phyloP scores from a whole-genome alignment of 2,797 vertebrate species.

The Acanthurus lineatus region DNA sequence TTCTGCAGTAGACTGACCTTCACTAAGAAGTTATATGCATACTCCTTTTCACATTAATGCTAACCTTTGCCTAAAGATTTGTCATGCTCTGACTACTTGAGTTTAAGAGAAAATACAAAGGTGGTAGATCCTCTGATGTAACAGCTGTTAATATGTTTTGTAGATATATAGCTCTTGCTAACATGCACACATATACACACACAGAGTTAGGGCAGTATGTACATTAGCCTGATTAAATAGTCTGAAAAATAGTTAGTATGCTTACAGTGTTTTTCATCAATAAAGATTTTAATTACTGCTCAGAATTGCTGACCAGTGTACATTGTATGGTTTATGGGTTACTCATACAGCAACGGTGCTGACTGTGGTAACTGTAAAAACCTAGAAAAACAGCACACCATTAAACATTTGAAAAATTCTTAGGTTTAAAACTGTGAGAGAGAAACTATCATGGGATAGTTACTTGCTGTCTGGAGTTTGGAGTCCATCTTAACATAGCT shows the following conservation, averaged over 20 bases:
- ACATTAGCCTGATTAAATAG: constrained; percentile 49
- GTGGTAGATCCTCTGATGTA: constrained; percentile 14
- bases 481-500: constrained; percentile 1
- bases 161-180: constrained; percentile 32
- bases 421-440: constrained; percentile 27
- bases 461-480: neutral
- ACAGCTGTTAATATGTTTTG: constrained; percentile 36
- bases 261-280: constrained; percentile 62
- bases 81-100: constrained; percentile 1
- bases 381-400: constrained; percentile 29
- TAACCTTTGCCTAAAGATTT: constrained; percentile 10
- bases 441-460: constrained; percentile 15
- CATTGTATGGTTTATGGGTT: constrained; percentile 61
- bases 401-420: constrained; percentile 46
- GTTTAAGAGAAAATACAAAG: constrained; percentile 20
- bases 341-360: constrained; percentile 48
- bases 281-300: constrained; percentile 73
- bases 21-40: neutral
- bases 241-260: constrained; percentile 52
- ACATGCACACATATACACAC: constrained; percentile 6
- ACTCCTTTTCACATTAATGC: constrained; percentile 13
- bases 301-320: constrained; percentile 62
- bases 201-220: constrained; percentile 5
- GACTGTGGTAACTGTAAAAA: constrained; percentile 33
- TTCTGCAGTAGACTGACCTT: constrained; percentile 23